Conservation (phyloP, 2,888 invertebrate genomes). For the Ethmia dodecea region DNA sequence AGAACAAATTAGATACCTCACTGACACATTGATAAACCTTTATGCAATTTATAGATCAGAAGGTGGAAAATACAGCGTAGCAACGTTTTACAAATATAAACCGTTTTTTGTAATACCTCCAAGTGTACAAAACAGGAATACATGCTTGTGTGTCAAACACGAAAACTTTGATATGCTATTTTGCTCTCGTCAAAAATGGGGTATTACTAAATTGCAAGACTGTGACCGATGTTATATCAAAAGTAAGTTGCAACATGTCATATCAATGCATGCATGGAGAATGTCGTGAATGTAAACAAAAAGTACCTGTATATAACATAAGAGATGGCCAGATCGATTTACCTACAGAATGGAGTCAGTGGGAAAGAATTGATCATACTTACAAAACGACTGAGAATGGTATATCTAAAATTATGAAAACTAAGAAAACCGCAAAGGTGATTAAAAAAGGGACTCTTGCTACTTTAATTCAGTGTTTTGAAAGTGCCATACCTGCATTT, state of each 20-base stretch:
- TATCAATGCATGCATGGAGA: slow-evolving; percentile 13
- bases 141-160: slow-evolving; percentile 17
- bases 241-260: slow-evolving; percentile 4
- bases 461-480: slow-evolving; percentile 7
- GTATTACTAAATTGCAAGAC: too few relatives aligned
- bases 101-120: slow-evolving; percentile 12
- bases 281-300: slow-evolving; percentile 11
- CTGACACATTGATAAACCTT: slow-evolving; percentile 8
- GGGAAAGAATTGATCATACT: slow-evolving; percentile 11
- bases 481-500: slow-evolving; percentile 5
- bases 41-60: slow-evolving; percentile 12
- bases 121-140: slow-evolving; percentile 8
- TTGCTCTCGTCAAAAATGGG: too few relatives aligned
- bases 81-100: slow-evolving; percentile 16
- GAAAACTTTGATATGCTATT: neutral
- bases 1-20: slow-evolving; percentile 8
- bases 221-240: too few relatives aligned
- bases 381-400: slow-evolving; percentile 13
- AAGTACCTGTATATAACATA: slow-evolving; percentile 1
- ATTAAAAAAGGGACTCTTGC: slow-evolving; percentile 7
- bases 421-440: slow-evolving; percentile 13
- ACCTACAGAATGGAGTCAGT: slow-evolving; percentile 14
- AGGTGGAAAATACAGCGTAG: slow-evolving; percentile 13
- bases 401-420: slow-evolving; percentile 5
- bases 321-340: slow-evolving; percentile 9